phyloP scores from a whole-genome alignment of 2,888 invertebrate species.

The Dasysyrphus tricinctus region DNA sequence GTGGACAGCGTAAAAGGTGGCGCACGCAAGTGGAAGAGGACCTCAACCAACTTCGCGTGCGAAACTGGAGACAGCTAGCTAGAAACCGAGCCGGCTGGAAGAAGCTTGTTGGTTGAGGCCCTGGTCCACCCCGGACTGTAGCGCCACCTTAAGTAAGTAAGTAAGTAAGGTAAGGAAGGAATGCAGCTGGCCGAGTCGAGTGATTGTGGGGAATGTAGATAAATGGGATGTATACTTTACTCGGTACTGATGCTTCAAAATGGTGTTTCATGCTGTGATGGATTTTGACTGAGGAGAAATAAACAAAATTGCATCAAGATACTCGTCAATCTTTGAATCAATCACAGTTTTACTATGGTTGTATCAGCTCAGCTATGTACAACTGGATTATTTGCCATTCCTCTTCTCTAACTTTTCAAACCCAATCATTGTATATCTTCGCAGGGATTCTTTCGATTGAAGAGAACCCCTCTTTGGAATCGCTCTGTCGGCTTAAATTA shows the following conservation, averaged over 20 bases:
- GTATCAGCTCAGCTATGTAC: background rate
- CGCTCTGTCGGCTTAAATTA: constrained; percentile 72
- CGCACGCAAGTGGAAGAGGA: no score
- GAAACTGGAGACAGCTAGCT: no score
- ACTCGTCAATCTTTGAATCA: constrained; percentile 64
- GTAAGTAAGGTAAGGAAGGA: background rate
- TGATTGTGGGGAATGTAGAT: constrained; percentile 61
- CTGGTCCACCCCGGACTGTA: no score
- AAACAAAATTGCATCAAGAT: constrained; percentile 31
- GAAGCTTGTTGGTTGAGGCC: no score
- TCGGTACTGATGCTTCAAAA: background rate
- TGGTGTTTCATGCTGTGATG: constrained; percentile 14
- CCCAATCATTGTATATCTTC: background rate
- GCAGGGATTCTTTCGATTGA: constrained; percentile 50
- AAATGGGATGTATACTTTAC: constrained; percentile 14
- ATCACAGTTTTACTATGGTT: constrained; percentile 50
- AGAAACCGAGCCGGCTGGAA: no score
- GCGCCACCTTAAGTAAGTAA: no score
- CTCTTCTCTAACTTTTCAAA: background rate
- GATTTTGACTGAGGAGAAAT: background rate
- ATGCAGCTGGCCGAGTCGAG: constrained; percentile 19
- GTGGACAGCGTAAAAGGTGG: no score
- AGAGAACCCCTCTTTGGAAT: constrained; percentile 61
- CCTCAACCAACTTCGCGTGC: no score
- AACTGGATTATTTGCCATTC: background rate